These are phyloP conservation scores for western clawed frog (Xenopus tropicalis) DNA, from an alignment of 2,113 vertebrate species.

Conservation along the genomic window DNA sequence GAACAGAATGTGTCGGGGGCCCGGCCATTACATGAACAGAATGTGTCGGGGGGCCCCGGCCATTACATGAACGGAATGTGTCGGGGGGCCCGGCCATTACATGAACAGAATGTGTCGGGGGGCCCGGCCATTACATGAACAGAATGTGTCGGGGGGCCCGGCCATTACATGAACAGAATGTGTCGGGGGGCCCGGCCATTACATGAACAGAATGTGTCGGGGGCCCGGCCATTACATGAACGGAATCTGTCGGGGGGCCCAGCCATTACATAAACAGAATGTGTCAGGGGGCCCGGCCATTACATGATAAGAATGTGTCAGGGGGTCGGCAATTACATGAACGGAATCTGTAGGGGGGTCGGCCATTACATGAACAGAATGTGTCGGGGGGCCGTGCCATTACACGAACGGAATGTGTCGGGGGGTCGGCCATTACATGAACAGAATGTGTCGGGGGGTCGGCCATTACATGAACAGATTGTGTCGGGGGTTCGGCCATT, in stretches of 20 bases:
- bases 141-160: constrained; percentile 61
- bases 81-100: too few species aligned
- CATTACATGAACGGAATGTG: constrained; percentile 60
- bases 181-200: too few species aligned
- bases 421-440: constrained; percentile 57
- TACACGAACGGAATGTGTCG: too few species aligned
- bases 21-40: constrained; percentile 56
- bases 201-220: too few species aligned
- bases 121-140: constrained; percentile 56
- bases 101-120: too few species aligned
- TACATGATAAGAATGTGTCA: too few species aligned
- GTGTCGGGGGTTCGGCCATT: constrained; percentile 60
- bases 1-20: too few species aligned
- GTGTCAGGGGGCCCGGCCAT: constrained; percentile 61
- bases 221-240: constrained; percentile 57
- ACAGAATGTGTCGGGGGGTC: constrained; percentile 61
- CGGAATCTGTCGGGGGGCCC: constrained; percentile 61
- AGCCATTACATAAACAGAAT: constrained; percentile 59
- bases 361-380: constrained; percentile 59
- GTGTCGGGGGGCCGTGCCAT: constrained; percentile 60
- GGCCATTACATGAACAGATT: constrained; percentile 59
- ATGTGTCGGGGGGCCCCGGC: constrained; percentile 60
- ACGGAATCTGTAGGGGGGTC: constrained; percentile 61
- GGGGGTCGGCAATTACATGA: constrained; percentile 56
- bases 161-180: constrained; percentile 59